Evolutionary conservation across 1,140 invertebrate species (phyloP).

Genomic region (Odontomachus brunneus): DNA sequence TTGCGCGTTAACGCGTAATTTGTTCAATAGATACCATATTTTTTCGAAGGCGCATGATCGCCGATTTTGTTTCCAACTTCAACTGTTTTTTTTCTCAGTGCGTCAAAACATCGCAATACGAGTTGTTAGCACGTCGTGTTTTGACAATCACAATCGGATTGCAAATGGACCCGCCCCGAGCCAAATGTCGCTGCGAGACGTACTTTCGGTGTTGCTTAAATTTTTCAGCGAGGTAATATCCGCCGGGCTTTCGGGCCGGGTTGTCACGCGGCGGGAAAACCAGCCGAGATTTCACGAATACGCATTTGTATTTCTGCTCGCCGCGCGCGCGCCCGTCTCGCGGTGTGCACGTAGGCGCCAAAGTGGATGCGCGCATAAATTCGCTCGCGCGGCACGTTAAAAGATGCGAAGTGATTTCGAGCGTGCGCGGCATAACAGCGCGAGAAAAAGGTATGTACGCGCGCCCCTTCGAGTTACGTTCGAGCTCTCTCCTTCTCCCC

Average conservation of each 20-base stretch:
- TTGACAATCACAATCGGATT: too few relatives aligned
- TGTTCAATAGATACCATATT: too few relatives aligned
- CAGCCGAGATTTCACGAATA: constrained; percentile 53
- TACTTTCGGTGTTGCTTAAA: constrained; percentile 38
- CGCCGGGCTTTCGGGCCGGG: neutral
- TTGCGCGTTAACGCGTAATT: too few relatives aligned
- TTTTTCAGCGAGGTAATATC: constrained; percentile 45
- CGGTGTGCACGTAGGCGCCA: constrained; percentile 55
- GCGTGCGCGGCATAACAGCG: constrained; percentile 57
- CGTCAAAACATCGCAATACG: too few relatives aligned
- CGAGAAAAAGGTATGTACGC: constrained; percentile 50
- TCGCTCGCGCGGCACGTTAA: constrained; percentile 57
- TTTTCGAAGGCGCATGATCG: too few relatives aligned
- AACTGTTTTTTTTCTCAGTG: too few relatives aligned
- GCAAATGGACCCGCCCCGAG: constrained; percentile 32
- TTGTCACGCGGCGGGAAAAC: neutral
- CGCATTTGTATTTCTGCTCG: constrained; percentile 49
- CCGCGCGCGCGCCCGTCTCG: constrained; percentile 9
- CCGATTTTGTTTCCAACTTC: too few relatives aligned
- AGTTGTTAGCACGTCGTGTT: too few relatives aligned
- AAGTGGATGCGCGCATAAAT: constrained; percentile 62
- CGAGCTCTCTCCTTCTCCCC: too few relatives aligned
- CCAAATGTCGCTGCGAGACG: too few relatives aligned
- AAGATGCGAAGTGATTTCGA: constrained; percentile 59
- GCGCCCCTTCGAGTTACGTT: constrained; percentile 32